phyloP scores from a whole-genome alignment of 2,888 invertebrate genomes.

The Slavum lentiscoides region DNA sequence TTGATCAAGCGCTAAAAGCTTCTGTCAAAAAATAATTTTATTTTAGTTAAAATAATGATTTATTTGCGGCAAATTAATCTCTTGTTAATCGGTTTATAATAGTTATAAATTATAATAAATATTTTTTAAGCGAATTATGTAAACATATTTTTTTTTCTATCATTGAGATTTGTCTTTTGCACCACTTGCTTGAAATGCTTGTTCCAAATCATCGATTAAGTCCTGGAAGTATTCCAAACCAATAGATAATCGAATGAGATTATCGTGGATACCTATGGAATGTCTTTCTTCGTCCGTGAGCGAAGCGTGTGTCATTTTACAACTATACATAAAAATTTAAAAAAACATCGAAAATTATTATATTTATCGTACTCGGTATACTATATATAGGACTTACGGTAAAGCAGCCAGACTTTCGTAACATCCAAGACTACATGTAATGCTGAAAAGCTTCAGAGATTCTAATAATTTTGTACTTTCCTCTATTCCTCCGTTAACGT shows the following conservation, averaged over 20 bases:
- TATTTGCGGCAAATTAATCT: neutral
- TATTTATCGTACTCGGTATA: neutral
- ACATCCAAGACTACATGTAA: constrained; percentile 94
- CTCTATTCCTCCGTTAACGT: constrained; percentile 74
- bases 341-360: neutral
- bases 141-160: neutral
- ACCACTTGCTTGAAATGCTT: constrained; percentile 63
- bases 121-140: neutral
- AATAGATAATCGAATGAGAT: constrained; percentile 83
- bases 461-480: constrained; percentile 75
- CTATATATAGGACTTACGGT: constrained; percentile 69
- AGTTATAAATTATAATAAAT: constrained; percentile 8
- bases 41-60: neutral
- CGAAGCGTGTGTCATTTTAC: constrained; percentile 93
- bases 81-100: neutral
- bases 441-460: constrained; percentile 75
- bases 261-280: constrained; percentile 79
- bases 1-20: constrained; percentile 76
- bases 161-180: constrained; percentile 11
- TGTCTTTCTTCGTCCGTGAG: constrained; percentile 76
- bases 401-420: constrained; percentile 92
- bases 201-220: constrained; percentile 79
- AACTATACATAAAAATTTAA: constrained; percentile 63
- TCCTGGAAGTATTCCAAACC: constrained; percentile 88
- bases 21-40: constrained; percentile 54